phyloP scores from a whole-genome alignment of 2,113 vertebrate genomes.

The Tragulus kanchil region DNA sequence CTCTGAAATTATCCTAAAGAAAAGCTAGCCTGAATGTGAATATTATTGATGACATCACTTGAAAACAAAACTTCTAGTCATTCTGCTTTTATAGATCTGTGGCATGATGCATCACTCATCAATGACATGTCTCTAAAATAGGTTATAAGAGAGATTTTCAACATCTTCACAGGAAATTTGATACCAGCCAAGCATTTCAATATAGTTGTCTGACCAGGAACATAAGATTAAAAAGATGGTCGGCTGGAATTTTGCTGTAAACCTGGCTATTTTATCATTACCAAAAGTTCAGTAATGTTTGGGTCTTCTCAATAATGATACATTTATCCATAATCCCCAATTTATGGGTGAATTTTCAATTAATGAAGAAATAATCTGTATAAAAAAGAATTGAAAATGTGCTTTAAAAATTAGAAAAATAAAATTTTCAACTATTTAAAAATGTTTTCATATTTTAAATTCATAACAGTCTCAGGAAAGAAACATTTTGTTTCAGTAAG shows the following conservation, averaged over 20 bases:
- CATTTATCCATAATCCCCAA: not conserved
- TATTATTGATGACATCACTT: conserved; percentile 41
- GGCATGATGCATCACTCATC: conserved; percentile 40
- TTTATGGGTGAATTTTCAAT: not conserved
- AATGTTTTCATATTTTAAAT: not conserved
- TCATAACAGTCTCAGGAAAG: too few species aligned
- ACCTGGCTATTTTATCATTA: not conserved
- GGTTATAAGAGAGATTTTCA: conserved; percentile 50
- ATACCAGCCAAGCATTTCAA: conserved; percentile 58
- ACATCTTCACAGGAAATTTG: conserved; percentile 73
- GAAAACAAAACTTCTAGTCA: conserved; percentile 17
- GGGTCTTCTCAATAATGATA: not conserved
- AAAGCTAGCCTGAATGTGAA: not conserved
- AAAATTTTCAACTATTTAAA: not conserved
- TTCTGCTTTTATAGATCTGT: conserved; percentile 18
- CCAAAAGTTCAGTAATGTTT: not conserved
- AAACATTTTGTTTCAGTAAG: conserved; percentile 2
- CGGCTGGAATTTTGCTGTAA: not conserved
- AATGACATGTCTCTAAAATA: conserved; percentile 59
- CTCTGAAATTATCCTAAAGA: not conserved
- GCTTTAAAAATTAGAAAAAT: conserved; percentile 12
- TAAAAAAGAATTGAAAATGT: not conserved
- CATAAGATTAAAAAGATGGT: conserved; percentile 12
- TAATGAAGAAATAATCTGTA: not conserved
- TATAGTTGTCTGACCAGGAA: not conserved